Evolutionary conservation across 2,113 vertebrate genomes (phyloP).

Genomic region (Columbina picui): DNA sequence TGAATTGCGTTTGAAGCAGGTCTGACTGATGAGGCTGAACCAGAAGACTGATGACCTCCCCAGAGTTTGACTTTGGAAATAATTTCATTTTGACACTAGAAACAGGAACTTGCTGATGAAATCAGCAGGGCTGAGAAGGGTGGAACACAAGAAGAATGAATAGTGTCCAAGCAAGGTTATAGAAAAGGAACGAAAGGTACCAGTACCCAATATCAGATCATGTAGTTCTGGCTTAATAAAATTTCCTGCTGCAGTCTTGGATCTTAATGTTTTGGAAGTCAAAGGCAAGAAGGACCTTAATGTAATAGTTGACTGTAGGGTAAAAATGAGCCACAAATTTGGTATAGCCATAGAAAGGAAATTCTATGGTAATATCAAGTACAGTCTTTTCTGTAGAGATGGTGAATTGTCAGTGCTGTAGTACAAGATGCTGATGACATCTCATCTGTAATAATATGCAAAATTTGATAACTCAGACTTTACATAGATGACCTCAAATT

Average conservation of each 20-base stretch:
- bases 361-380: background rate
- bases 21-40: background rate
- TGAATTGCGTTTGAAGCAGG: background rate
- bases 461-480: background rate
- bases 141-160: background rate
- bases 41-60: background rate
- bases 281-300: background rate
- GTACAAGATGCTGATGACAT: background rate
- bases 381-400: background rate
- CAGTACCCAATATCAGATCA: background rate
- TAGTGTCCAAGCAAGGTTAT: background rate
- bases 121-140: background rate
- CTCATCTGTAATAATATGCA: background rate
- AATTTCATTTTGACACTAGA: background rate
- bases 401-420: background rate
- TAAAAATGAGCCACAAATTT: background rate
- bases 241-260: background rate
- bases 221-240: background rate
- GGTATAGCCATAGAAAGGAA: background rate
- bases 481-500: background rate
- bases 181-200: background rate
- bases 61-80: background rate
- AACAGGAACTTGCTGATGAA: background rate
- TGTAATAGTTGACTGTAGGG: background rate
- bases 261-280: background rate